A percentile compares a stretch with the other conserved stretches of the same genome.
Evolutionary conservation across 2,888 invertebrate genomes (phyloP).

Genomic region (Zelleria hepariella): DNA sequence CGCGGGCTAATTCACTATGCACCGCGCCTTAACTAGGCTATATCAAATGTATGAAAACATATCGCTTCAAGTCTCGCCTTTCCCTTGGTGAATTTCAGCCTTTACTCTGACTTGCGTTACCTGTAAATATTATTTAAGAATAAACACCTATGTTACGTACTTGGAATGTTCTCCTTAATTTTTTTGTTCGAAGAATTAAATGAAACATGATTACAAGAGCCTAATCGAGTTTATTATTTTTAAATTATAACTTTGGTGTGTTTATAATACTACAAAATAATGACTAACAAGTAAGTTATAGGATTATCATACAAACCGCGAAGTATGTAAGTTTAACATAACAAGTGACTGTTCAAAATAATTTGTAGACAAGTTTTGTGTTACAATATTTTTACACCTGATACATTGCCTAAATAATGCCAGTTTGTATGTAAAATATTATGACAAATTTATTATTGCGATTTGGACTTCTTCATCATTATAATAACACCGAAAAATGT

Average conservation of each 20-base stretch:
- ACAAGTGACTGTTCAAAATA: too few relatives aligned
- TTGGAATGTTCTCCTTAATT: conserved; percentile 5
- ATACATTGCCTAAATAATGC: background rate
- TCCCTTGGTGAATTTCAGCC: too few relatives aligned
- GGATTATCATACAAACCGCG: conserved; percentile 48
- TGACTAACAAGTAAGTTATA: conserved; percentile 41
- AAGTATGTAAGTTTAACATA: too few relatives aligned
- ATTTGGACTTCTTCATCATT: background rate
- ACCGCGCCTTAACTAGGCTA: too few relatives aligned
- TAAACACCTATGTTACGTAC: conserved; percentile 21
- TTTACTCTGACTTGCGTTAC: conserved; percentile 7
- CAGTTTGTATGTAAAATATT: background rate
- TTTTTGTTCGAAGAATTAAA: conserved; percentile 18
- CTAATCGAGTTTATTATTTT: conserved; percentile 58
- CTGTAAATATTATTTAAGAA: conserved; percentile 47
- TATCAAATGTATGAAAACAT: too few relatives aligned
- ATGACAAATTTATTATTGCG: background rate
- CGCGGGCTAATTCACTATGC: too few relatives aligned
- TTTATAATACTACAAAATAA: conserved; percentile 68
- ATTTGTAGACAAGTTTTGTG: background rate
- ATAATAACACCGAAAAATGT: background rate
- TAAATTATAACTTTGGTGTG: conserved; percentile 65
- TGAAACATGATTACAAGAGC: conserved; percentile 52
- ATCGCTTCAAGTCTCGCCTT: too few relatives aligned
- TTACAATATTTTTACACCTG: background rate